Percentiles rank a stretch among this genome's conserved stretches.
Evolutionary conservation across 2,113 vertebrate species (phyloP).

Genomic region (Peromyscus leucopus): DNA sequence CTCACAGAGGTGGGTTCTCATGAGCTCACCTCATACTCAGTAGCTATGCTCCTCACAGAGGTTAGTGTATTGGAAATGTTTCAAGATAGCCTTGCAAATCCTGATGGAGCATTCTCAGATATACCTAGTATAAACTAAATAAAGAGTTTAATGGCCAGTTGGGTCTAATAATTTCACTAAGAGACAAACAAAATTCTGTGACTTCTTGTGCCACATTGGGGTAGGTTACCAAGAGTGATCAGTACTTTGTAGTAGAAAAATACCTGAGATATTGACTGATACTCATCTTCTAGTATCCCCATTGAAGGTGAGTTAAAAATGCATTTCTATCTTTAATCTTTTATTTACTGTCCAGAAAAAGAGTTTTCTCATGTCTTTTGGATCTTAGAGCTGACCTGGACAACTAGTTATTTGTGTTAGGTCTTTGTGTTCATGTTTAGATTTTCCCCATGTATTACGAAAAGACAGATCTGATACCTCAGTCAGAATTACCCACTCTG

Average conservation of each 20-base stretch:
- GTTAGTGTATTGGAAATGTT: constrained; percentile 39
- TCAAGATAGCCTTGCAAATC: neutral
- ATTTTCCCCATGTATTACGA: neutral
- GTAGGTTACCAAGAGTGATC: neutral
- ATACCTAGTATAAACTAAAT: constrained; percentile 11
- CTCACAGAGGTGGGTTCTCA: neutral
- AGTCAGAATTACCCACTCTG: neutral
- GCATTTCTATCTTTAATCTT: neutral
- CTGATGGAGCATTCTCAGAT: constrained; percentile 4
- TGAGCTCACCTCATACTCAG: neutral
- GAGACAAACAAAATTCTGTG: neutral
- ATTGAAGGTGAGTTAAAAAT: neutral
- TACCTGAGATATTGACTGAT: neutral
- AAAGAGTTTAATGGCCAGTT: constrained; percentile 7
- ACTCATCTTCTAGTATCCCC: neutral
- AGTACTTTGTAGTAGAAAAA: neutral
- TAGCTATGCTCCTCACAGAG: neutral
- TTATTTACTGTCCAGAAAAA: neutral
- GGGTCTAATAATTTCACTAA: neutral
- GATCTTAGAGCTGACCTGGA: neutral
- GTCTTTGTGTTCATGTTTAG: neutral
- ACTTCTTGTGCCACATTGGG: neutral
- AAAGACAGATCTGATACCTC: neutral
- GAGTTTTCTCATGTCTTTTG: neutral
- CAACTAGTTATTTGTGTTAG: neutral